Percentiles rank a stretch among this genome's conserved stretches.
phyloP scores from a whole-genome alignment of 2,113 vertebrate species.

The Laticauda laticaudata region DNA sequence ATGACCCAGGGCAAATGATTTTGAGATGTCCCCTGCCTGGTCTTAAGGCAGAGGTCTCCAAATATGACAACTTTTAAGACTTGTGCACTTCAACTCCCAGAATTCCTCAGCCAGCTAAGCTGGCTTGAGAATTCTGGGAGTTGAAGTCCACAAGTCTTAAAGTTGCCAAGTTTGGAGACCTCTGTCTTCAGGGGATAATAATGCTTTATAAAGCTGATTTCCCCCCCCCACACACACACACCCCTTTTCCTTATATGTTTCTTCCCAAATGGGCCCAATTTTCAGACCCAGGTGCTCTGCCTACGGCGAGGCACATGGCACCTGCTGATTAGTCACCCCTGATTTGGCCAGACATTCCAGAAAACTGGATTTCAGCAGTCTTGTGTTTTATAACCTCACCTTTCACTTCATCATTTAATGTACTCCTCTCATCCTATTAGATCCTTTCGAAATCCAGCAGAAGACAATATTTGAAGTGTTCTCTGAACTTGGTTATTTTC shows the following conservation, averaged over 20 bases:
- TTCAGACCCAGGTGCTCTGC: background rate
- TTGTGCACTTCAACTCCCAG: no score
- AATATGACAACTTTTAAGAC: no score
- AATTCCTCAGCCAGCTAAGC: no score
- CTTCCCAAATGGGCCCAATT: background rate
- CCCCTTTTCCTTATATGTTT: background rate
- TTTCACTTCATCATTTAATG: accelerated
- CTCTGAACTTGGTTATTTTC: background rate
- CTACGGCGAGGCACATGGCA: background rate
- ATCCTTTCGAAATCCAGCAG: background rate
- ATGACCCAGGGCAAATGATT: background rate
- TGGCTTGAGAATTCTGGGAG: no score
- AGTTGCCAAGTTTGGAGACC: no score
- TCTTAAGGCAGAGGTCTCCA: background rate
- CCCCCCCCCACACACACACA: background rate
- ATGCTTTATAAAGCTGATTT: background rate
- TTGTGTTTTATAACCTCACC: accelerated
- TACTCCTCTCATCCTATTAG: background rate
- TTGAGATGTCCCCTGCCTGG: background rate
- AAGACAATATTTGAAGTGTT: background rate
- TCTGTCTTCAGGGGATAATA: background rate
- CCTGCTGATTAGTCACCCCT: background rate
- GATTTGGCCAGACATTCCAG: background rate
- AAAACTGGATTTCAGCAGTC: accelerated
- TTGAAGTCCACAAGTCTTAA: no score